phyloP scores from a whole-genome alignment of 2,113 vertebrate species.

The Megaceryle maxima region DNA sequence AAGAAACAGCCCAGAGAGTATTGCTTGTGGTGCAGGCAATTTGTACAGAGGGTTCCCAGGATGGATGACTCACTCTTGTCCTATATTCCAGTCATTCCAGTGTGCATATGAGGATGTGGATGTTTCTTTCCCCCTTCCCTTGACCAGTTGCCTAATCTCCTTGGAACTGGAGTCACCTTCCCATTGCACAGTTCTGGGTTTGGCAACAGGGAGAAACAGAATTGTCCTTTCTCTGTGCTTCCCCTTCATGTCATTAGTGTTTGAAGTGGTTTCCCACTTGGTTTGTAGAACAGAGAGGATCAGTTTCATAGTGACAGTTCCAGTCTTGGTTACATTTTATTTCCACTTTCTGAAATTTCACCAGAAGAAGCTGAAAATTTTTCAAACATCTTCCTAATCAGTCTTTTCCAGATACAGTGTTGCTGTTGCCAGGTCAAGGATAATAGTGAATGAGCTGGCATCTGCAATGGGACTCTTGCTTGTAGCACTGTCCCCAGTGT shows the following conservation, averaged over 20 bases:
- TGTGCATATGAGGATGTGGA: accelerated
- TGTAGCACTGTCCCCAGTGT: accelerated
- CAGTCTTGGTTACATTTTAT: not conserved
- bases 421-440: not conserved
- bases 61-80: not conserved
- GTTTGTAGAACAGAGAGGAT: not conserved
- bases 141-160: not conserved
- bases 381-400: not conserved
- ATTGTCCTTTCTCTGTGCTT: not conserved
- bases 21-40: not conserved
- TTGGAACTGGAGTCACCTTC: not conserved
- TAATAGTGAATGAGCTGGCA: not conserved
- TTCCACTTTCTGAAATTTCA: not conserved
- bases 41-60: not conserved
- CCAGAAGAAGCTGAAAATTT: not conserved
- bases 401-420: not conserved
- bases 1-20: not conserved
- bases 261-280: not conserved
- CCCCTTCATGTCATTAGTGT: not conserved
- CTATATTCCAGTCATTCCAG: not conserved
- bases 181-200: not conserved
- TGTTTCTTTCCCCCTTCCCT: not conserved
- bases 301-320: not conserved
- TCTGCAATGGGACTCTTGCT: not conserved
- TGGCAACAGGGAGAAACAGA: not conserved